phyloP scores from a whole-genome alignment of 30 jellyfish, hydroid and myxozoan genomes.

The Hydractinia symbiolongicarpus region DNA sequence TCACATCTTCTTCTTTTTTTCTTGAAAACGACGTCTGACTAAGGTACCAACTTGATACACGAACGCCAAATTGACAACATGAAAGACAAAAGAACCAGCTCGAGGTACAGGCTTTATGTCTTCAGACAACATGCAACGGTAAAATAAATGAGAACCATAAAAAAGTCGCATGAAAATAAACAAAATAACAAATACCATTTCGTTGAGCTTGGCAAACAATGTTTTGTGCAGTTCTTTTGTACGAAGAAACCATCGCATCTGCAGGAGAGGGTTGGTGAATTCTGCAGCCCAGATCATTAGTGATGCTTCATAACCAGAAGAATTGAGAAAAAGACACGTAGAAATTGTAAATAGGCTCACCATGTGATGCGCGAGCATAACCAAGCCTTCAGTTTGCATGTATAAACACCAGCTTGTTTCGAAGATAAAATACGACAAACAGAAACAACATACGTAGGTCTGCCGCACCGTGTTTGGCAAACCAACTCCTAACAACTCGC shows the following conservation, averaged over 20 bases:
- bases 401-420: slow-evolving; percentile 72
- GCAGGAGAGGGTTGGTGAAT: slow-evolving; percentile 83
- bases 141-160: slow-evolving; percentile 41
- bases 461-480: slow-evolving; percentile 47
- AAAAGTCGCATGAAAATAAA: slow-evolving; percentile 55
- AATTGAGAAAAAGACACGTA: slow-evolving; percentile 41
- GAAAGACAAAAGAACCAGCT: slow-evolving; percentile 22
- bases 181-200: slow-evolving; percentile 49
- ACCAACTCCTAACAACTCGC: slow-evolving; percentile 63
- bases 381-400: slow-evolving; percentile 73
- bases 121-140: background rate
- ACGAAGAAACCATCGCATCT: slow-evolving; percentile 73
- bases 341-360: slow-evolving; percentile 57
- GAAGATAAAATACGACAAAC: slow-evolving; percentile 68
- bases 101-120: background rate
- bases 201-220: slow-evolving; percentile 55
- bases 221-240: slow-evolving; percentile 40
- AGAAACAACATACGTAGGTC: slow-evolving; percentile 31
- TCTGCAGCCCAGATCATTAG: slow-evolving; percentile 80
- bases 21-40: background rate
- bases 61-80: slow-evolving; percentile 10
- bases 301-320: slow-evolving; percentile 75
- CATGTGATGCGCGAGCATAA: slow-evolving; percentile 80
- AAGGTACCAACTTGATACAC: slow-evolving; percentile 17
- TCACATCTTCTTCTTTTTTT: background rate